Evolutionary conservation across 1,140 invertebrate species (phyloP).

Genomic region (Proctacanthus coquilletti): DNA sequence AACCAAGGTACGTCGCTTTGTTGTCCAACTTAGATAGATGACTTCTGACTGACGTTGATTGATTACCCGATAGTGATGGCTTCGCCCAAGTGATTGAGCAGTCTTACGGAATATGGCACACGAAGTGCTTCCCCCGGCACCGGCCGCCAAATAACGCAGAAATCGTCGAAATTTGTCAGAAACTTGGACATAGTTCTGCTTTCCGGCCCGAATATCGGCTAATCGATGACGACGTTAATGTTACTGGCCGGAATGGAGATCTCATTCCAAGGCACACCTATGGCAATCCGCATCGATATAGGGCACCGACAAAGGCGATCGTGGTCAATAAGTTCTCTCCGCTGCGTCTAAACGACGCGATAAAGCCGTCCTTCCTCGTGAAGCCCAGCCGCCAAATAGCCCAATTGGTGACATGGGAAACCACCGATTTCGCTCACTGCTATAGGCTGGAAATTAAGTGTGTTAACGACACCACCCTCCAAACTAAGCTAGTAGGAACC

Average conservation of each 20-base stretch:
- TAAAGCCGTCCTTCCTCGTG: slow-evolving; percentile 25
- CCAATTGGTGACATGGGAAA: slow-evolving; percentile 21
- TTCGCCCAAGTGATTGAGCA: slow-evolving; percentile 37
- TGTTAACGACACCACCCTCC: too few relatives aligned
- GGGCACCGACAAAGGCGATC: slow-evolving; percentile 19
- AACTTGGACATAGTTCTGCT: slow-evolving; percentile 27
- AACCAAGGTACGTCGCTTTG: slow-evolving; percentile 6
- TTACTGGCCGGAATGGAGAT: slow-evolving; percentile 11
- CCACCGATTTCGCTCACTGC: slow-evolving; percentile 20
- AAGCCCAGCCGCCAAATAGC: slow-evolving; percentile 26
- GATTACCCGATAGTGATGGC: slow-evolving; percentile 22
- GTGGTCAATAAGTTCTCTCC: slow-evolving; percentile 26
- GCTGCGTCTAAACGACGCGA: slow-evolving; percentile 17
- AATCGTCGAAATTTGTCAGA: slow-evolving; percentile 30
- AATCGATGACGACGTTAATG: slow-evolving; percentile 19
- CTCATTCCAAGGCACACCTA: not conserved
- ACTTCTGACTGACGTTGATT: slow-evolving; percentile 6
- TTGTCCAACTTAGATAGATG: too few relatives aligned
- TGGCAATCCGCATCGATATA: slow-evolving; percentile 11
- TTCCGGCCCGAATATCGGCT: slow-evolving; percentile 17
- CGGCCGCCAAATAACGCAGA: slow-evolving; percentile 19
- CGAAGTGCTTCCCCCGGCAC: slow-evolving; percentile 36
- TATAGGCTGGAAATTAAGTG: slow-evolving; percentile 17
- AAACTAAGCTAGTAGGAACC: too few relatives aligned
- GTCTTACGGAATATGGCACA: slow-evolving; percentile 41